Conservation (phyloP, 2,113 vertebrate genomes). For the Clupea harengus region DNA sequence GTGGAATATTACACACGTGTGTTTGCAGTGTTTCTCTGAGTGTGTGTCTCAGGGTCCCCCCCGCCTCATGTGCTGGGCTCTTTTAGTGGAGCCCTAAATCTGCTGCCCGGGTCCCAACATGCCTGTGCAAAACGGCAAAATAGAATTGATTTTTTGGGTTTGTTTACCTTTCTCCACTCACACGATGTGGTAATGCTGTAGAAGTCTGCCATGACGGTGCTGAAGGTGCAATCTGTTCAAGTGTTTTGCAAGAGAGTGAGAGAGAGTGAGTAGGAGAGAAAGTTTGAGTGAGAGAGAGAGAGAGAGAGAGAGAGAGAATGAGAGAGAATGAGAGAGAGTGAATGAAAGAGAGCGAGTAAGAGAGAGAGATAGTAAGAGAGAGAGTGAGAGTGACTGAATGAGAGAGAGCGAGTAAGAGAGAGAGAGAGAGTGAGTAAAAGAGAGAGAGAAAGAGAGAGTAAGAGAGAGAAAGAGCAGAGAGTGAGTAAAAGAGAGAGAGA, state of each 20-base stretch:
- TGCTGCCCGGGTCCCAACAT: neutral
- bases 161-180: neutral
- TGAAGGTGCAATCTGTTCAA: neutral
- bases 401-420: no score
- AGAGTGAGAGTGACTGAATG: neutral
- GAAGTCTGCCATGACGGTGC: no score
- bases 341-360: neutral
- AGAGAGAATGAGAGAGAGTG: neutral
- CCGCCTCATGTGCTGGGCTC: neutral
- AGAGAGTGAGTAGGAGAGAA: neutral
- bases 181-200: neutral
- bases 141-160: neutral
- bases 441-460: neutral
- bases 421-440: neutral
- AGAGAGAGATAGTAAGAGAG: neutral
- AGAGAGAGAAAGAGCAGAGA: neutral
- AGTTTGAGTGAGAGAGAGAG: neutral
- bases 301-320: neutral
- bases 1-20: conserved; percentile 42
- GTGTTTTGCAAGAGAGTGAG: neutral
- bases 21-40: neutral
- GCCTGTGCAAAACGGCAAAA: neutral
- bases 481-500: neutral
- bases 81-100: neutral
- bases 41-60: neutral